Evolutionary conservation across 1,140 invertebrate genomes (phyloP), one percentile per base, ranked within the genome.

Genomic region (Drosophila ohnishii): DNA sequence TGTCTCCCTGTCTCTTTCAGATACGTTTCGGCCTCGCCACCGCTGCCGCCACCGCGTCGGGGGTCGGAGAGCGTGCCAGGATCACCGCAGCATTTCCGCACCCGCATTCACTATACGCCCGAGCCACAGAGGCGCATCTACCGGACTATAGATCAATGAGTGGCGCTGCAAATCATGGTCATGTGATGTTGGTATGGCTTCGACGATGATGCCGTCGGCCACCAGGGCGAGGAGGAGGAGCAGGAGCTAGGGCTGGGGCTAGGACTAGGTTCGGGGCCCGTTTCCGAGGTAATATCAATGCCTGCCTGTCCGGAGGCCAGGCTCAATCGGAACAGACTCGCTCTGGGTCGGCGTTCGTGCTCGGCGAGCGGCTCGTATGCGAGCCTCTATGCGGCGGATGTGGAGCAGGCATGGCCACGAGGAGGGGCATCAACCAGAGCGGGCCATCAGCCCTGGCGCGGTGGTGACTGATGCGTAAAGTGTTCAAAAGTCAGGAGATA

Each of bases 1-100:
- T 37, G 0, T 13, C 42, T 45, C 32, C 35, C 14, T 8, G 47
- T 39, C 14, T 8, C 50, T 44, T 60, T 48, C 53, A 94, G 95
- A 77, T 94, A 95, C 76, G 92, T 95, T 9, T 95, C 94, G 25
- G 94, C 95, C 14, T 94, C 94, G 50, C 95, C 95, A 10, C 95
- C 95, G n/a, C 92, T 95, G 71, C 95, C 95, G 34, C 95, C 95
- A 25, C 94, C 95, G 53, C 93, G 95, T 39, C 94, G 94, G 1
- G 90, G 94, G 3, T 95, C 94, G 0, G 95, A 95, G 86, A 95
- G 95, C 75, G 94, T 95, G 57, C 95, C 95, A 22, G 94, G 94
- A 42, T 95, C 94, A 44, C 95, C 95, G 32, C 94, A 95, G 78
- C 94, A 95, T 76, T 92, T 94, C 47, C 92, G 94, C 69, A 93